Evolutionary conservation across 1,140 invertebrate species (phyloP), one percentile per base, ranked within the genome.

Genomic region (Goniozus legneri): DNA sequence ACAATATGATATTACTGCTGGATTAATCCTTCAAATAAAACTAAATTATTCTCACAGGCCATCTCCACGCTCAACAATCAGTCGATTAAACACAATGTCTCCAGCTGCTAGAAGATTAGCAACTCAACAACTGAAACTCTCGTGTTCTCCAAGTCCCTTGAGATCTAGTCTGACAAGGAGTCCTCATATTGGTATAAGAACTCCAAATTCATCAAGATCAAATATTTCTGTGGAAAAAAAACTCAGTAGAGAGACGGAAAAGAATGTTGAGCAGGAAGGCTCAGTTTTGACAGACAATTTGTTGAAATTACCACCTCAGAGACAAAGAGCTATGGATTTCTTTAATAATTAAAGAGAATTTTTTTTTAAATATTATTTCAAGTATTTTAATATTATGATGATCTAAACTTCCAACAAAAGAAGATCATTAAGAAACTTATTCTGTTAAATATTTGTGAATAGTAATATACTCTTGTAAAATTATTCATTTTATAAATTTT

Each of bases 91-190:
- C 15, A 86, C 84, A 31, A 95, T 98, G 91, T 97, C 95, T 12
- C 95, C 95, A 8, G 96, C 95, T 8, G 96, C 95, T 0, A 84
- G 87, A 59, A 81, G 83, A 60, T 75, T 98, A 10, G 89, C 91
- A 7, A 80, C 83, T 0, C 77, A 83, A 24, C 79, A 79, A 58
- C 60, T 84, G 7, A 75, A 76, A 3, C 57, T 84, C 34, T 51
- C 79, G 50, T 57, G 72, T 52, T 79, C 61, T 58, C 79, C 65
- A 35, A 77, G 67, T 42, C 75, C 58, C 51, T 67, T 58, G 51
- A 73, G 51, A 52, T 72, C 44, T 48, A 60, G 67, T 0, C 71
- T 60, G 16, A 58, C 54, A 10, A 56, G 73, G 57, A 67, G 78
- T 48, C 62, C 77, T 14, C 46, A 54, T 0, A 70, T 74, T 24